These are phyloP conservation scores for Cosmopolites sordidus DNA, from an alignment of 2,888 invertebrate species.

Conservation along the genomic window DNA sequence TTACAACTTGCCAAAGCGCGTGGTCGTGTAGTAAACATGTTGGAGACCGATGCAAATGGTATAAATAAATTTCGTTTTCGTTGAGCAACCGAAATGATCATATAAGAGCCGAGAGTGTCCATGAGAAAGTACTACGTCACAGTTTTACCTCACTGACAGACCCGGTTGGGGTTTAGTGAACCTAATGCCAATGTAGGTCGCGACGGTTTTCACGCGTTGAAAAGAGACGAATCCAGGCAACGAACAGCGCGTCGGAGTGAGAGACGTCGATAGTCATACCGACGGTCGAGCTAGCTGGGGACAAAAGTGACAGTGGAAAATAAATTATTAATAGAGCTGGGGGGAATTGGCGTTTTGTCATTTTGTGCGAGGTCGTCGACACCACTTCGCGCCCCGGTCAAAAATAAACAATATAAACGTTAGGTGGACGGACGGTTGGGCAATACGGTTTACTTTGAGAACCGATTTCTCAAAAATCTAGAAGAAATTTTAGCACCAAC, in stretches of 20 bases:
- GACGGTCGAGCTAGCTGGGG: constrained; percentile 25
- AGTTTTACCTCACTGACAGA: constrained; percentile 39
- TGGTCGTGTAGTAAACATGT: background rate
- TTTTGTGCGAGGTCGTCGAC: constrained; percentile 22
- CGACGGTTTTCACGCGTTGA: constrained; percentile 16
- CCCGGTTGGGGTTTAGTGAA: constrained; percentile 43
- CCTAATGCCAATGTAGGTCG: constrained; percentile 38
- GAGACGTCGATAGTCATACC: constrained; percentile 20
- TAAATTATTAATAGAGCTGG: constrained; percentile 28
- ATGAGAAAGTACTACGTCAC: constrained; percentile 43
- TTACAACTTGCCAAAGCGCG: constrained; percentile 3
- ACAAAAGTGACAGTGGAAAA: constrained; percentile 43
- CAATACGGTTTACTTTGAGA: constrained; percentile 3
- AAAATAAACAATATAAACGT: constrained; percentile 21
- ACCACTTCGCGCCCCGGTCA: constrained; percentile 5
- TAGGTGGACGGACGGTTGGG: constrained; percentile 5
- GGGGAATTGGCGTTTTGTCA: constrained; percentile 23
- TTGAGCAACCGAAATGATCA: constrained; percentile 33
- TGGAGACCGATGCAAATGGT: constrained; percentile 5
- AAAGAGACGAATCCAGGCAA: constrained; percentile 14
- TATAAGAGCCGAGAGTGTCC: constrained; percentile 34
- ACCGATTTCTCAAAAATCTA: background rate
- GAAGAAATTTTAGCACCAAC: too few relatives aligned
- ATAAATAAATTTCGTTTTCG: constrained; percentile 36
- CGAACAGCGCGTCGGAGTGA: background rate